A percentile compares a stretch with the other conserved stretches of the same genome.
Evolutionary conservation across 2,888 invertebrate genomes (phyloP).

Genomic region (Neuroscelio doddi): DNA sequence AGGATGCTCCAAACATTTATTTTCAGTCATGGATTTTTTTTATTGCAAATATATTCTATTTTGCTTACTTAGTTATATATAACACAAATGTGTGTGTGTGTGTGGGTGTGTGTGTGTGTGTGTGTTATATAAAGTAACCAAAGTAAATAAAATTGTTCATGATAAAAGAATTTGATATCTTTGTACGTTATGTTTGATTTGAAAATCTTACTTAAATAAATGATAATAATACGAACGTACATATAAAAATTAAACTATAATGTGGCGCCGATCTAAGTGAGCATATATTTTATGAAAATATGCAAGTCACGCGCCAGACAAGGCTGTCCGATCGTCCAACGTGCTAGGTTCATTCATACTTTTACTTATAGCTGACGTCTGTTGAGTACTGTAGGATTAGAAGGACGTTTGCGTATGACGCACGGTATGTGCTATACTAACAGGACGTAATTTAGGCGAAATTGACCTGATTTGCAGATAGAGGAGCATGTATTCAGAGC

Average conservation of each 20-base stretch:
- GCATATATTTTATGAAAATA: constrained; percentile 32
- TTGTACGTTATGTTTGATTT: too few relatives aligned
- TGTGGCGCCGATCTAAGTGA: not conserved
- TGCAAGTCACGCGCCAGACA: constrained; percentile 54
- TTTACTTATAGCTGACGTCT: constrained; percentile 55
- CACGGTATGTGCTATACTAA: constrained; percentile 25
- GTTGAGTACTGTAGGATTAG: constrained; percentile 31
- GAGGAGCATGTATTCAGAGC: constrained; percentile 9
- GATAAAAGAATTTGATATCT: too few relatives aligned
- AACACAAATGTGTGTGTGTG: too few relatives aligned
- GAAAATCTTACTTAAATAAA: too few relatives aligned
- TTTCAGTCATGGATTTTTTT: too few relatives aligned
- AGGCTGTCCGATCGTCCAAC: constrained; percentile 35
- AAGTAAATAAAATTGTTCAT: too few relatives aligned
- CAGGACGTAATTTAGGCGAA: constrained; percentile 39
- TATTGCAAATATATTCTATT: too few relatives aligned
- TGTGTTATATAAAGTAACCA: too few relatives aligned
- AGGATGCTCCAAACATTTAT: too few relatives aligned
- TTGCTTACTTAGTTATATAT: too few relatives aligned
- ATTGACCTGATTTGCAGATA: constrained; percentile 31
- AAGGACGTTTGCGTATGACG: constrained; percentile 41
- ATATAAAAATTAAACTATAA: not conserved
- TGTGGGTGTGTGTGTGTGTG: too few relatives aligned
- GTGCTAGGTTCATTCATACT: constrained; percentile 59
- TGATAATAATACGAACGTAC: too few relatives aligned